These are phyloP conservation scores for Temnothorax nylanderi DNA, from an alignment of 1,140 invertebrate species.

Conservation along the genomic window DNA sequence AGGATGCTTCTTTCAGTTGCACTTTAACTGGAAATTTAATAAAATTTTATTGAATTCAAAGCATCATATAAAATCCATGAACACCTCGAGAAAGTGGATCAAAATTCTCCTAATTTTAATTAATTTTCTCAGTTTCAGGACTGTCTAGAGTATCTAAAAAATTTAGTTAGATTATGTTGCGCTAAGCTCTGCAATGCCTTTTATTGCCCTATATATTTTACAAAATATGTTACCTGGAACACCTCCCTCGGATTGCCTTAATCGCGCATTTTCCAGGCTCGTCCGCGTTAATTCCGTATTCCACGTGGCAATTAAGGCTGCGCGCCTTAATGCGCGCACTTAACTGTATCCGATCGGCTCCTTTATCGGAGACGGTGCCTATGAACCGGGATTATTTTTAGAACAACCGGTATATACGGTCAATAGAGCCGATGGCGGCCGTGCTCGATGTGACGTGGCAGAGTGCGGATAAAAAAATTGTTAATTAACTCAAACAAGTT, in stretches of 20 bases:
- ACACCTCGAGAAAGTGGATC: neutral
- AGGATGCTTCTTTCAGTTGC: neutral
- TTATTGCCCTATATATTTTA: neutral
- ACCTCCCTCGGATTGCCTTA: neutral
- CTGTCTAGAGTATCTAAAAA: neutral
- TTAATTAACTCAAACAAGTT: conserved; percentile 66
- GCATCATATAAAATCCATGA: too few relatives aligned
- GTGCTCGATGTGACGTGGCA: conserved; percentile 14
- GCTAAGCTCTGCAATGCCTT: neutral
- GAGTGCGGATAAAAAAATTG: conserved; percentile 58
- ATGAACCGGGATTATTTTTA: conserved; percentile 71
- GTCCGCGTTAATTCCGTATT: conserved; percentile 27
- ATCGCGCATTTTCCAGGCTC: neutral
- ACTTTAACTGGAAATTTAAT: neutral
- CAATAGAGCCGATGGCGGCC: conserved; percentile 60
- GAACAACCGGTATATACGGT: conserved; percentile 60
- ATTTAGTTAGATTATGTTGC: neutral
- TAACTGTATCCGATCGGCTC: conserved; percentile 47
- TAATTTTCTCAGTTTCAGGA: neutral
- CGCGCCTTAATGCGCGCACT: conserved; percentile 37
- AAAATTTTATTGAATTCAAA: neutral
- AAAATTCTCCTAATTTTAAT: neutral
- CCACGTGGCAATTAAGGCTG: conserved; percentile 39
- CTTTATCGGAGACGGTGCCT: conserved; percentile 40
- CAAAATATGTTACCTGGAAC: neutral